Evolutionary conservation across 2,888 invertebrate species (phyloP), one percentile per base, ranked within the genome.

Genomic region (Schizotus pectinicornis): DNA sequence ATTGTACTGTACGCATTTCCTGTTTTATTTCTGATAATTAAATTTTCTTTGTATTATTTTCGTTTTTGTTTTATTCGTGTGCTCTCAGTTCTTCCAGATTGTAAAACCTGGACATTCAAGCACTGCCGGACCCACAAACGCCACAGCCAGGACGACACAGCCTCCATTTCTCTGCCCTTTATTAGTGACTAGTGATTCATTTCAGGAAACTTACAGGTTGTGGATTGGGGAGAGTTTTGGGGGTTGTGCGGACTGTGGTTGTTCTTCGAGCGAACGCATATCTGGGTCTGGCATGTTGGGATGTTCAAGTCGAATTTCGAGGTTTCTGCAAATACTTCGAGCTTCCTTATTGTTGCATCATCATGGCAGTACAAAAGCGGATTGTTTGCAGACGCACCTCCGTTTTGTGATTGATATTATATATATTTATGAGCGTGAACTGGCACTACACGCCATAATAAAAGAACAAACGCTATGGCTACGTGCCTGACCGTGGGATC

Each of bases 401-500:
- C 61, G 61, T 65, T 67, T 67, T 74, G 75, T 74, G 74, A 74
- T 73, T 71, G 69, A 68, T 72, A 68, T 65, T 69, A 65, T 14
- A 35, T 36, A 47, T 46, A 49, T 54, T 46, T 54, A 54, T 66
- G 73, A 73, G 77, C 74, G 77, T 77, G 78, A 77, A 78, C 74
- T 79, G 79, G 79, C 79, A 77, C 76, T 42, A 77, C 73, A 73
- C 72, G 68, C 69, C 68, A 68, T 72, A 69, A 71, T 61, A 67
- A 64, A 58, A 63, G 66, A 71, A 72, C 67, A 76, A 74, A 73
- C 68, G 74, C 69, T 75, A 75, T 72, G 78, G 79, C 78, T 74
- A 67, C 65, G 77, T 77, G 79, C 80, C 79, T 77, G 75, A 79
- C 77, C 75, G 79, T 79, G 80, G 80, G 80, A 80, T 80, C 80